phyloP scores from a whole-genome alignment of 2,888 invertebrate genomes.

The Eustalomyia histrio region DNA sequence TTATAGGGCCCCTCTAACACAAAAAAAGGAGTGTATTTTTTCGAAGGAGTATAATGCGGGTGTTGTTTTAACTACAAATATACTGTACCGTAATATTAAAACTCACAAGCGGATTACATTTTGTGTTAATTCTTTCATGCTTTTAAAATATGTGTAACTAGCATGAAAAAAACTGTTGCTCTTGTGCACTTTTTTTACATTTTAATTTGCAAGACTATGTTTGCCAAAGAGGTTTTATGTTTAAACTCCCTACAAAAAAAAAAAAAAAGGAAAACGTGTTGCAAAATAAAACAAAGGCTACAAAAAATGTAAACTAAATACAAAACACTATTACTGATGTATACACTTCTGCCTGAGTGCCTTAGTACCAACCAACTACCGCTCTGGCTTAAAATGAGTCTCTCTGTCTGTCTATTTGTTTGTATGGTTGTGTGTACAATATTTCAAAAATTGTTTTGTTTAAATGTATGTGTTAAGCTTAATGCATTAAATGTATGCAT shows the following conservation, averaged over 20 bases:
- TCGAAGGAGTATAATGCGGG: not conserved
- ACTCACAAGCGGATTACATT: slow-evolving; percentile 75
- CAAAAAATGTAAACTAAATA: slow-evolving; percentile 47
- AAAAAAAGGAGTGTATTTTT: slow-evolving; percentile 14
- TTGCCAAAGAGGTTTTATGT: slow-evolving; percentile 62
- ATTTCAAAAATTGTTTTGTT: slow-evolving; percentile 2
- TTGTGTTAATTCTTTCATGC: slow-evolving; percentile 74
- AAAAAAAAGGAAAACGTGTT: slow-evolving; percentile 45
- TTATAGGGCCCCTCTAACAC: not conserved
- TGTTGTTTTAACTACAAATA: slow-evolving; percentile 25
- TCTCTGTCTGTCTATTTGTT: not conserved
- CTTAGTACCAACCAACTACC: slow-evolving; percentile 39
- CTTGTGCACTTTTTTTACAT: slow-evolving; percentile 53
- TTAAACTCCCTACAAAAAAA: slow-evolving; percentile 45
- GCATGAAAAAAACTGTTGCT: slow-evolving; percentile 63
- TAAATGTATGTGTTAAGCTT: slow-evolving; percentile 52
- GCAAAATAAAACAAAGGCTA: slow-evolving; percentile 19
- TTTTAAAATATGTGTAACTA: slow-evolving; percentile 47
- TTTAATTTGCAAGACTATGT: slow-evolving; percentile 64
- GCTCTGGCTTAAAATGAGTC: not conserved
- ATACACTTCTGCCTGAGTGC: slow-evolving; percentile 63
- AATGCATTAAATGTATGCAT: slow-evolving; percentile 63
- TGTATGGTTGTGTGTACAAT: not conserved
- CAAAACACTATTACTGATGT: slow-evolving; percentile 64
- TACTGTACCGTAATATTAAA: slow-evolving; percentile 42